Percentiles rank a stretch among this genome's conserved stretches.
Conservation (phyloP, 2,797 vertebrate genomes). For the Poeciliopsis presidionis region DNA sequence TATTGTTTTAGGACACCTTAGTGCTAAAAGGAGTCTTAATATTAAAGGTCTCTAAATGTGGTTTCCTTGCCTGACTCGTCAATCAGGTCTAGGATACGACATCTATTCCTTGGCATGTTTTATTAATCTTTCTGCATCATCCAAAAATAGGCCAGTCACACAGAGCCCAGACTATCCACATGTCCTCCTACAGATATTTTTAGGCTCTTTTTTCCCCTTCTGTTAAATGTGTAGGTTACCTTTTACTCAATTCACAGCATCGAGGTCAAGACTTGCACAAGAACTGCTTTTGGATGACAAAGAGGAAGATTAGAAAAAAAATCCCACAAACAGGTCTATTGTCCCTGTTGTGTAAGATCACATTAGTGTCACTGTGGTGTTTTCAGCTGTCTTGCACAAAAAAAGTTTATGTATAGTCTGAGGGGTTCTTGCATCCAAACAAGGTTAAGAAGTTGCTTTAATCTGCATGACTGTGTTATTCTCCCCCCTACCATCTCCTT, state of each 20-base stretch:
- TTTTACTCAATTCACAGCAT: too few species aligned
- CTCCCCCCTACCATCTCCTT: conserved; percentile 32
- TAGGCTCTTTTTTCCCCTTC: conserved; percentile 25
- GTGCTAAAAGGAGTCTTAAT: conserved; percentile 7
- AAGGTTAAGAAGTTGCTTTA: conserved; percentile 38
- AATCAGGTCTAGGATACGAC: conserved; percentile 49
- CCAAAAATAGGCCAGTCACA: conserved; percentile 70
- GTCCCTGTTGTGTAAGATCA: conserved; percentile 1
- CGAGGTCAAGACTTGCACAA: neutral
- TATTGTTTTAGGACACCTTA: conserved; percentile 3
- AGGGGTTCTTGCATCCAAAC: conserved; percentile 32
- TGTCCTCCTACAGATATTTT: conserved; percentile 47
- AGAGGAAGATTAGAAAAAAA: conserved; percentile 2
- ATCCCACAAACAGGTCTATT: neutral
- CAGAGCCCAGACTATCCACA: conserved; percentile 45
- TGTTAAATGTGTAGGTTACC: conserved; percentile 43
- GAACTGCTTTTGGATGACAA: conserved; percentile 15
- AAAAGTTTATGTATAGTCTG: conserved; percentile 20
- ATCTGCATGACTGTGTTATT: conserved; percentile 23
- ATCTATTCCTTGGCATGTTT: conserved; percentile 65
- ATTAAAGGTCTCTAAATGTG: conserved; percentile 24
- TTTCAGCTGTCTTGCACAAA: conserved; percentile 31
- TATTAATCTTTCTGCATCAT: conserved; percentile 65
- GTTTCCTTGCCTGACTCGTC: conserved; percentile 40
- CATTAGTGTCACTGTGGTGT: conserved; percentile 17